A percentile compares a stretch with the other conserved stretches of the same genome.
Conservation (phyloP, 2,797 vertebrate species). For the Acrocephalus scirpaceus region DNA sequence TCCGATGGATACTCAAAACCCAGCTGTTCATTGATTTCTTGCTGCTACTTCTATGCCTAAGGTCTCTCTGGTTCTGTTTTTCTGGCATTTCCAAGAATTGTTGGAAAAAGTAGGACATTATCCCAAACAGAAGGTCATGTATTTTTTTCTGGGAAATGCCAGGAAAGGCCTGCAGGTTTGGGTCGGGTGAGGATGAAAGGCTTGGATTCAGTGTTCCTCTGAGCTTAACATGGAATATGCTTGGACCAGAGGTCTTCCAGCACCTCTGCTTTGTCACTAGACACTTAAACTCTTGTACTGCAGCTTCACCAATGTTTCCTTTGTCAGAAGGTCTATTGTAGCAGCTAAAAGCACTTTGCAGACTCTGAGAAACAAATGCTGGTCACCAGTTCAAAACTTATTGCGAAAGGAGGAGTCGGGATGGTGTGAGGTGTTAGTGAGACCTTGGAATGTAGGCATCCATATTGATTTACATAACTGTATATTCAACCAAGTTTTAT, state of each 20-base stretch:
- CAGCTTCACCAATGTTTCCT: background rate
- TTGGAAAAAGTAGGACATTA: background rate
- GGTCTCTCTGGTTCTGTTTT: background rate
- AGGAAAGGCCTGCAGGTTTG: background rate
- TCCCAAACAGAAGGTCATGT: accelerated
- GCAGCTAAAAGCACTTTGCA: background rate
- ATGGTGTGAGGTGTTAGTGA: background rate
- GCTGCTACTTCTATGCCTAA: background rate
- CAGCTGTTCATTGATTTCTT: background rate
- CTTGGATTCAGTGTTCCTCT: background rate
- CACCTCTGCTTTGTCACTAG: background rate
- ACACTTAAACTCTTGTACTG: too few species aligned
- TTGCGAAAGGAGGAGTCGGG: background rate
- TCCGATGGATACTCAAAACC: background rate
- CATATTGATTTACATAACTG: background rate
- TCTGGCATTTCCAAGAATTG: background rate
- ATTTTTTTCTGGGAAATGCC: background rate
- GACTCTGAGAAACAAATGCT: background rate
- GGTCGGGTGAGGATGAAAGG: background rate
- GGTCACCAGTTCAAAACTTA: background rate
- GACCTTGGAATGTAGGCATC: background rate
- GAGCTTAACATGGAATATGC: background rate
- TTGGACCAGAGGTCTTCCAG: background rate
- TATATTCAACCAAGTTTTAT: background rate
- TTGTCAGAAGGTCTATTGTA: background rate